These are phyloP conservation scores for Aselliscus stoliczkanus DNA, from an alignment of 2,797 vertebrate genomes.

Conservation along the genomic window DNA sequence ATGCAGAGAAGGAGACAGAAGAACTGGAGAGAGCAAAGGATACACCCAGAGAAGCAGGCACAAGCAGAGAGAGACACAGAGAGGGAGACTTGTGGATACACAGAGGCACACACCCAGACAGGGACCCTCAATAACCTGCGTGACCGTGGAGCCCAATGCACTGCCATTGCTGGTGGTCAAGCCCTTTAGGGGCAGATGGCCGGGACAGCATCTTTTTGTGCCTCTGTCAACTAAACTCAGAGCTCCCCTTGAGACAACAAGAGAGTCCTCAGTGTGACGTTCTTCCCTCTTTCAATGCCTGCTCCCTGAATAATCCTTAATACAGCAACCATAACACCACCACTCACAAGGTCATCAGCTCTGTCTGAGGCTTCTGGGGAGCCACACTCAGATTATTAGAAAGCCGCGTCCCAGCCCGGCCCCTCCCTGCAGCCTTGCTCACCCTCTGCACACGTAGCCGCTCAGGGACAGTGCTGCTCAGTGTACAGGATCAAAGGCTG, in stretches of 20 bases:
- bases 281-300: not conserved
- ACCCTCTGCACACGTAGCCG: not conserved
- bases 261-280: not conserved
- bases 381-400: not conserved
- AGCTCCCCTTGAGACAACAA: not conserved
- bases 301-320: not conserved
- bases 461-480: not conserved
- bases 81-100: rapidly evolving
- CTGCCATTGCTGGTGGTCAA: rapidly evolving
- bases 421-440: not conserved
- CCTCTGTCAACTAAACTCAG: not conserved
- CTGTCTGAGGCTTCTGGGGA: not conserved
- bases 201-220: not conserved
- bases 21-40: not conserved
- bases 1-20: not conserved
- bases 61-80: not conserved
- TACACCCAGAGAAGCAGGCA: not conserved
- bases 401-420: not conserved
- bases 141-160: rapidly evolving
- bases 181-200: rapidly evolving
- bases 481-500: not conserved
- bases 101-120: too few species aligned
- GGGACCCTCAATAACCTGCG: rapidly evolving
- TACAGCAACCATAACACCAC: not conserved
- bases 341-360: not conserved